These are phyloP conservation scores for Apaloderma vittatum DNA, from an alignment of 2,113 vertebrate genomes.

Conservation along the genomic window DNA sequence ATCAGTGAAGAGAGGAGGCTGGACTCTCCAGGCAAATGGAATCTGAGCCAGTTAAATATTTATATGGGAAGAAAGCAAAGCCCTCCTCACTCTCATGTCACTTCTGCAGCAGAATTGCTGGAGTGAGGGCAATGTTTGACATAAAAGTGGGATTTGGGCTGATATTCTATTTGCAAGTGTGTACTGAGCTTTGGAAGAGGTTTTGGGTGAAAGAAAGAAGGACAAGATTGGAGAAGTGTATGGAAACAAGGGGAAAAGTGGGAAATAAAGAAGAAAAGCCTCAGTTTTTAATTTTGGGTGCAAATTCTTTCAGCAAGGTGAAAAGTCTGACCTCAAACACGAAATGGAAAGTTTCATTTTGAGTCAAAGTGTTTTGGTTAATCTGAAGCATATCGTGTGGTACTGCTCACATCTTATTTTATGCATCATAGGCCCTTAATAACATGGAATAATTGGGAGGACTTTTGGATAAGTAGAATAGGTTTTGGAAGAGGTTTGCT, in stretches of 20 bases:
- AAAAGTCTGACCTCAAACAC: background rate
- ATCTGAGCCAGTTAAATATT: conserved; percentile 9
- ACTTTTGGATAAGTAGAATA: background rate
- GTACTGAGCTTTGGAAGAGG: background rate
- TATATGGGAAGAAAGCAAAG: background rate
- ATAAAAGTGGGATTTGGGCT: background rate
- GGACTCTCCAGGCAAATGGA: background rate
- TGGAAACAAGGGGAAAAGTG: background rate
- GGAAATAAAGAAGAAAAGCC: background rate
- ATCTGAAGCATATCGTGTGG: background rate
- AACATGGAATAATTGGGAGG: background rate
- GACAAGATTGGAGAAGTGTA: background rate
- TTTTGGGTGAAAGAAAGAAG: background rate
- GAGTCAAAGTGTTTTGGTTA: background rate
- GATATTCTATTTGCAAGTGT: background rate
- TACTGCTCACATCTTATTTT: background rate
- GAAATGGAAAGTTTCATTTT: background rate
- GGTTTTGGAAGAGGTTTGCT: background rate
- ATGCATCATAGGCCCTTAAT: background rate
- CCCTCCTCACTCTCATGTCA: background rate
- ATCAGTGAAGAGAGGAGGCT: background rate
- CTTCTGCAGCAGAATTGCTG: background rate
- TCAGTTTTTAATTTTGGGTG: background rate
- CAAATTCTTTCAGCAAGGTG: background rate
- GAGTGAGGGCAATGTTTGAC: background rate